Conservation (phyloP, 2,888 invertebrate genomes). For the Kuschelorhynchus macadamiae region DNA sequence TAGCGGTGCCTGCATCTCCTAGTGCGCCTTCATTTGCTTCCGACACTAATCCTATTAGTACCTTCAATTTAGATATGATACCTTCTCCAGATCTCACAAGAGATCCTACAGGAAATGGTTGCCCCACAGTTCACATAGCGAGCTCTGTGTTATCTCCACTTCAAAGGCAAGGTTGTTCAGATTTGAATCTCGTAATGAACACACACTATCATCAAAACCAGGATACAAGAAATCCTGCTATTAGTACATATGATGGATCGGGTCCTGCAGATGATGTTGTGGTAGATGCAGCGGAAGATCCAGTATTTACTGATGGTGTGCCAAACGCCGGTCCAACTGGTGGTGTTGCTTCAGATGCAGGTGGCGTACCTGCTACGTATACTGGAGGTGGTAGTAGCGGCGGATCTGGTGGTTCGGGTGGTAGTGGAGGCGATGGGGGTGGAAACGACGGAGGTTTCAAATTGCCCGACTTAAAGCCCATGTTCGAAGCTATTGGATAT, state of each 20-base stretch:
- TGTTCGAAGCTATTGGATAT: conserved; percentile 59
- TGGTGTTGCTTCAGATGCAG: conserved; percentile 57
- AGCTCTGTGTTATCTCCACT: conserved; percentile 70
- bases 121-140: conserved; percentile 74
- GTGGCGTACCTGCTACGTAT: conserved; percentile 48
- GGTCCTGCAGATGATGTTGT: conserved; percentile 32
- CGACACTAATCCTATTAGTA: conserved; percentile 56
- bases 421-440: conserved; percentile 51
- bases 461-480: conserved; percentile 63
- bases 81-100: conserved; percentile 54
- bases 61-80: conserved; percentile 60
- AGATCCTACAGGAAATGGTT: conserved; percentile 59
- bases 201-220: conserved; percentile 75
- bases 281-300: conserved; percentile 56
- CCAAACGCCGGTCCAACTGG: conserved; percentile 63
- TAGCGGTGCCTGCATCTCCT: conserved; percentile 33
- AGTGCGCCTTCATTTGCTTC: neutral
- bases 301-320: conserved; percentile 25
- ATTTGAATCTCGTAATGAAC: conserved; percentile 79
- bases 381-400: conserved; percentile 51
- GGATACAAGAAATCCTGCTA: conserved; percentile 58
- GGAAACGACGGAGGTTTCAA: conserved; percentile 47
- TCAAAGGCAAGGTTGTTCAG: conserved; percentile 77
- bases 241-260: conserved; percentile 57
- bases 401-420: conserved; percentile 53